Base-by-base conservation (phyloP, 2,113 vertebrate species). In the Phoxinus phoxinus region DNA sequence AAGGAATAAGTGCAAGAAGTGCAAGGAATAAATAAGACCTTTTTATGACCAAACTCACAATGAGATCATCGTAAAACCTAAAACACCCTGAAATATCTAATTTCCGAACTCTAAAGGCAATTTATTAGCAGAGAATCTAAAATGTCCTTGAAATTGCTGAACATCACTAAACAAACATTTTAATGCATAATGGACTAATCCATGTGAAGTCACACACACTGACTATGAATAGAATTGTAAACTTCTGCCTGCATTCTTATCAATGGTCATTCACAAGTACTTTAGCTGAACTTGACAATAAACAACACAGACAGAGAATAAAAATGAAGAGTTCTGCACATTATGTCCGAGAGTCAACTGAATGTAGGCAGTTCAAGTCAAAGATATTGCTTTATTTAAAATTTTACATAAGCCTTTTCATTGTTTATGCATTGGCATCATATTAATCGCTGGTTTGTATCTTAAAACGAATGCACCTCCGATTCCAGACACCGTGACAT, bases 131-230 rank as follows among this genome's bases (percentile, higher is more conserved):
- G 30, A 65, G 53, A 67, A 61, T 35, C 63, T 41, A 88, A 69
- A 44, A 72, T 59, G 76, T 56, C 56, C 30, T 51, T 72, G 35
- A 84, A 86, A 75, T 84, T 41, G 41, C 53, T 8, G 41, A 78
- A 85, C 83, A 81, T 84, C 25, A 69, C 56, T 75, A 71, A 51
- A 19, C 17, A 85, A 10, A 51, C 30, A 59, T 84, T 73, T 87
- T 35, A 35, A 35, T 19, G 23, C 35, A 23, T 30, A 51, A 82
- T 41, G 11, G 71, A 41, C 58, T 59, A 61, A 41, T 72, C 58
- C 80, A 85, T 73, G 35, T 10, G 32, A 71, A 11, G 35, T 21
- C 32, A 71, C 59, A 85, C 58, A 10, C 48, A 51, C 44, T 23
- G 53, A 41, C 35, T 67, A 12, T 59, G 37, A 25, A 71, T 69